These are phyloP conservation scores for Muscina levida DNA, from an alignment of 2,888 invertebrate genomes.

Conservation along the genomic window DNA sequence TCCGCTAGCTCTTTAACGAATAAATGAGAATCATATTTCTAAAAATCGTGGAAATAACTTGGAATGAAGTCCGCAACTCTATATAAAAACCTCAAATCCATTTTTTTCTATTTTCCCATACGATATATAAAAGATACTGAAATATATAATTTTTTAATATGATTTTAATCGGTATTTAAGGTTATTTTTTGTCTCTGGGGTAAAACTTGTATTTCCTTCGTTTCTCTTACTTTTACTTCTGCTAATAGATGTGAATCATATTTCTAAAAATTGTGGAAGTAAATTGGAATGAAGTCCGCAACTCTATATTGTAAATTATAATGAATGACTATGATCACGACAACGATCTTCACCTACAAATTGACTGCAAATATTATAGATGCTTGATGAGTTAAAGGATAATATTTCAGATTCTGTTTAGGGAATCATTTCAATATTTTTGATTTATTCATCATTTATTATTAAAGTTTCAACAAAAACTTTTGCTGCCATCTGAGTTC, in stretches of 20 bases:
- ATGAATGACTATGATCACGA: constrained; percentile 39
- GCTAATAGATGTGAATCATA: constrained; percentile 15
- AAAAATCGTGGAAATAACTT: not conserved
- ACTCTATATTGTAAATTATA: constrained; percentile 9
- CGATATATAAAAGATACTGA: constrained; percentile 52
- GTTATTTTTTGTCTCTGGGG: too few species aligned
- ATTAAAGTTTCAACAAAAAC: not conserved
- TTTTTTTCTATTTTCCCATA: not conserved
- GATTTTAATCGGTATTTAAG: too few species aligned
- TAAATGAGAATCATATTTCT: not conserved
- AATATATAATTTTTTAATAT: constrained; percentile 72
- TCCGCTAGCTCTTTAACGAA: not conserved
- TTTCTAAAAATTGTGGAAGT: constrained; percentile 15
- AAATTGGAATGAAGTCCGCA: not conserved
- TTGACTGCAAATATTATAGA: constrained; percentile 23
- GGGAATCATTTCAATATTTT: not conserved
- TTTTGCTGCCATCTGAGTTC: not conserved
- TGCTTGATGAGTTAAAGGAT: not conserved
- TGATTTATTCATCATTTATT: not conserved
- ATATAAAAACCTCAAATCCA: constrained; percentile 57
- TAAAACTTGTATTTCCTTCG: constrained; percentile 65
- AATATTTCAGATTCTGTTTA: not conserved
- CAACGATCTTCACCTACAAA: constrained; percentile 2
- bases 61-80: constrained; percentile 18
- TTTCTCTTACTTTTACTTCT: not conserved